These are phyloP conservation scores for Microctonus hyperodae DNA, from an alignment of 2,888 invertebrate genomes.

Conservation along the genomic window DNA sequence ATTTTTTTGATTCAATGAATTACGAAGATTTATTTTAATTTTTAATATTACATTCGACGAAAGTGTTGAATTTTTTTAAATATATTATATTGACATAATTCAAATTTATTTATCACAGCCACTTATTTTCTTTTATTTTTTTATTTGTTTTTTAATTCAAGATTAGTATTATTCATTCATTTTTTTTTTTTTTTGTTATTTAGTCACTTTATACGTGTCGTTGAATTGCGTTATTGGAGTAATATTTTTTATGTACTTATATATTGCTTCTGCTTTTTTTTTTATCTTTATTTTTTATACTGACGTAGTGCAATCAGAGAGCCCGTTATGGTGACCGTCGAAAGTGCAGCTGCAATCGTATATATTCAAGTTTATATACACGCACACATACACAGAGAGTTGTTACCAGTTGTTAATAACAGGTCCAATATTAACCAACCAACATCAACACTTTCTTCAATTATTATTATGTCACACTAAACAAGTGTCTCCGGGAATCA, in stretches of 20 bases:
- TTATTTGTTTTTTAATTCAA: not conserved
- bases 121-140: not conserved
- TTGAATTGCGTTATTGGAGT: not conserved
- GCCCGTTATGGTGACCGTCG: conserved; percentile 12
- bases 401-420: conserved; percentile 42
- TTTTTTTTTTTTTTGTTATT: not conserved
- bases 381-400: not conserved
- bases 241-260: not conserved
- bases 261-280: not conserved
- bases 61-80: not conserved
- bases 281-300: not conserved
- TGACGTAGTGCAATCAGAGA: not conserved
- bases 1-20: not conserved
- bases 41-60: not conserved
- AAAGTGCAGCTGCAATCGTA: conserved; percentile 28
- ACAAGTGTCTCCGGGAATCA: conserved; percentile 30
- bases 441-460: conserved; percentile 47
- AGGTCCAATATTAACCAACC: conserved; percentile 30
- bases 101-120: conserved; percentile 13
- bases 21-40: conserved; percentile 5
- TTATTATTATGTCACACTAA: conserved; percentile 46
- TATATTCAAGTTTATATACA: conserved; percentile 27
- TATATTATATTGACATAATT: not conserved
- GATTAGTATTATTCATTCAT: not conserved
- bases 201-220: not conserved